Evolutionary conservation across 2,113 vertebrate species (phyloP), one percentile per base, ranked within the genome.

Genomic region (Actenoides hombroni): DNA sequence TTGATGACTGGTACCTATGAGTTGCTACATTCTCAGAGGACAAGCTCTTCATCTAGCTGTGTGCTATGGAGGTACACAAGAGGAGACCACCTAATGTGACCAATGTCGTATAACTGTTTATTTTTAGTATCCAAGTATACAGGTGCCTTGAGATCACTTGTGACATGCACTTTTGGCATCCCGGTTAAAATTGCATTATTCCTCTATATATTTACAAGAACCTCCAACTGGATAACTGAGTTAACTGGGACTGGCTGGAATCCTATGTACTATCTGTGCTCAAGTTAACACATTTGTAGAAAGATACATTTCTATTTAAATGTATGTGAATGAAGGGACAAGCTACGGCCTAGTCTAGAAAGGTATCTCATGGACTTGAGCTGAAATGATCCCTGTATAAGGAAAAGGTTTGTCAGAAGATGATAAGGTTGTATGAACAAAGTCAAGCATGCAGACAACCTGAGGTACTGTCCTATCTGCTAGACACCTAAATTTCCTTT

Each of bases 1-100:
- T n/a, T 24, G 24, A 16, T 37, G 31, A 23, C 13, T 2, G 0
- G 5, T 35, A 37, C 11, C 20, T 81, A 19, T 1, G 0, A 78
- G 5, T 12, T 59, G 8, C 48, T 81, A 10, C 23, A 31, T 42
- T 57, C 19, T 78, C 64, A 71, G 33, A 53, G 10, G 7, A 46
- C 8, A 53, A 68, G 4, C 13, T 83, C 29, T 73, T 92, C 31
- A 29, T 69, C 54, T 69, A 18, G 3, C 3, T 73, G 33, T 61
- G 4, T 10, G 4, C 9, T n/a, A 11, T 26, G 9, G 33, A 79
- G 26, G 10, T 59, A 40, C 13, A 7, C 28, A 57, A 80, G 16
- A 70, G 2, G 16, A 13, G 21, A 71, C 9, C 21, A 28, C 0
- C 0, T 70, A 49, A 31, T 24, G 35, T 6, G 15, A 63, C 11